Conservation (phyloP, 2,113 vertebrate genomes). For the Edolisoma coerulescens region DNA sequence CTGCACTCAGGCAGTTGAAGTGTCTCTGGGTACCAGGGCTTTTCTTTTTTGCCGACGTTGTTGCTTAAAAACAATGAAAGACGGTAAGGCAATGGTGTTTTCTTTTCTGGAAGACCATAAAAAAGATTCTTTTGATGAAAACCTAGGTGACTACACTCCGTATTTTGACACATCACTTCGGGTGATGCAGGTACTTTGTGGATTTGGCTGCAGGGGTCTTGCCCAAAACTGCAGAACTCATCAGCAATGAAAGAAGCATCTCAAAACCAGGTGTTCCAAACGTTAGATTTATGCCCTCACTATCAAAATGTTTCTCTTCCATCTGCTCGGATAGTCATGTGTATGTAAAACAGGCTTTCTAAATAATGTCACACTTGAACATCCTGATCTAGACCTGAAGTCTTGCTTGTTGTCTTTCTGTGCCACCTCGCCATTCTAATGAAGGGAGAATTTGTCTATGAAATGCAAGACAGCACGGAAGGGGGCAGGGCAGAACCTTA, state of each 20-base stretch:
- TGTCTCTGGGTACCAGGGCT: neutral
- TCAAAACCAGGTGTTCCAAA: neutral
- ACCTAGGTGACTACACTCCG: rapidly evolving
- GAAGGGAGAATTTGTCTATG: neutral
- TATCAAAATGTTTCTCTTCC: neutral
- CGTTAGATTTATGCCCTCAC: neutral
- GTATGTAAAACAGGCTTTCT: neutral
- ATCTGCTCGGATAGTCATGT: rapidly evolving
- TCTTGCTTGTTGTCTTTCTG: neutral
- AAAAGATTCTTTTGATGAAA: neutral
- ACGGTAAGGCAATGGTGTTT: neutral
- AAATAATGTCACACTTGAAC: neutral
- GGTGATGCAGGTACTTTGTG: neutral
- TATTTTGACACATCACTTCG: neutral
- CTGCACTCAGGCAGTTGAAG: neutral
- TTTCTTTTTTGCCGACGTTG: neutral
- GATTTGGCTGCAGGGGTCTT: neutral
- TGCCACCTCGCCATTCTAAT: neutral
- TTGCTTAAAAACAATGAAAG: neutral
- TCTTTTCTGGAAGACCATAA: neutral
- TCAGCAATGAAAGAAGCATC: neutral
- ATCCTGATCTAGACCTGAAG: neutral
- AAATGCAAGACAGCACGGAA: neutral
- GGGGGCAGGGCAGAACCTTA: neutral
- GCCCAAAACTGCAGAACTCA: neutral